Conservation (phyloP, 2,113 vertebrate species). For the Corythoichthys intestinalis region DNA sequence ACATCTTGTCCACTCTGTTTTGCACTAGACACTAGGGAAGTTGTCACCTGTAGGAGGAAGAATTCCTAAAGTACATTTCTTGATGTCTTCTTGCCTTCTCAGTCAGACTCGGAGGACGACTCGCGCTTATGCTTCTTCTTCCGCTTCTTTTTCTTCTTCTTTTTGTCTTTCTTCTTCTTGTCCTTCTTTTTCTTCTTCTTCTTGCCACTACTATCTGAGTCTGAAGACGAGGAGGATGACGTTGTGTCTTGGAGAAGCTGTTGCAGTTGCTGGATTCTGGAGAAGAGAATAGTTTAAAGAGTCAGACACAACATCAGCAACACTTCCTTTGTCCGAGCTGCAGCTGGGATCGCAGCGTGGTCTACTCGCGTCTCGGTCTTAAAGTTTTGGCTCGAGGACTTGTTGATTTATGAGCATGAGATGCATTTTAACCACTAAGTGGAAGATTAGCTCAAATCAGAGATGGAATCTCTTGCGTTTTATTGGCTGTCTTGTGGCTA, state of each 20-base stretch:
- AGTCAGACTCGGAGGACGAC: slow-evolving; percentile 75
- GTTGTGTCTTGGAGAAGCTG: slow-evolving; percentile 89
- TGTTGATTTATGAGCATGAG: not conserved
- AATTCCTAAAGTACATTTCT: not conserved
- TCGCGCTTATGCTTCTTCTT: slow-evolving; percentile 76
- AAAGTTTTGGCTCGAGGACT: not conserved
- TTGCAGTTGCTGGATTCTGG: slow-evolving; percentile 89
- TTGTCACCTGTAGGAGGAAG: not conserved
- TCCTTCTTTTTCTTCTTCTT: slow-evolving; percentile 68
- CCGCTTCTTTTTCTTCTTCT: slow-evolving; percentile 66
- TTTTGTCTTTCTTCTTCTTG: slow-evolving; percentile 75
- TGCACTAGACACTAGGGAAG: not conserved
- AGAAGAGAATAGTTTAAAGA: slow-evolving; percentile 11
- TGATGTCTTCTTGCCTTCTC: slow-evolving; percentile 23
- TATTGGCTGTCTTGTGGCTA: not conserved
- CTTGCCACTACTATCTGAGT: slow-evolving; percentile 64
- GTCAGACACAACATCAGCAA: not conserved
- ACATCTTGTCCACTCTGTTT: not conserved
- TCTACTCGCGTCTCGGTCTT: not conserved
- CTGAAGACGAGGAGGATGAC: slow-evolving; percentile 72
- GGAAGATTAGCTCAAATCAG: not conserved
- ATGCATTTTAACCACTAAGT: not conserved
- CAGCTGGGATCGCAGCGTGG: slow-evolving; percentile 1
- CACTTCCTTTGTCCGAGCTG: not conserved
- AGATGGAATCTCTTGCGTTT: not conserved